Evolutionary conservation across 2,797 vertebrate genomes (phyloP).

Genomic region (Poeciliopsis paucimaculata): DNA sequence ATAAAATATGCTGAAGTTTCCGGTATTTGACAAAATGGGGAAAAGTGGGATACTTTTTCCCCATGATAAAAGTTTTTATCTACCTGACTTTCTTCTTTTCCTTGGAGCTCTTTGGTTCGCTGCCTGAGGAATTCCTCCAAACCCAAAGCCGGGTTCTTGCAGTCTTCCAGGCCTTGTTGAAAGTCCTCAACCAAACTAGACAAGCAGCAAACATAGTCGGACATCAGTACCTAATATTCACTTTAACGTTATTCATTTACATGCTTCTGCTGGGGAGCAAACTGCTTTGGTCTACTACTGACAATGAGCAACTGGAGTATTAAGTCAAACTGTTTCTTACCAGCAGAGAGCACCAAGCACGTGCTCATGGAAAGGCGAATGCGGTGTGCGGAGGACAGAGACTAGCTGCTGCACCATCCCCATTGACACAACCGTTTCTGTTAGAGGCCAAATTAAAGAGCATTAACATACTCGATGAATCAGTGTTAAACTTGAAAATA

Average conservation of each 20-base stretch:
- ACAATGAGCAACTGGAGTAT: background rate
- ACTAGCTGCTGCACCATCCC: conserved; percentile 93
- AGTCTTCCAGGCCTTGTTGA: conserved; percentile 79
- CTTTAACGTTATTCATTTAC: background rate
- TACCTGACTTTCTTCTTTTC: conserved; percentile 88
- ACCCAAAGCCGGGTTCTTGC: conserved; percentile 81
- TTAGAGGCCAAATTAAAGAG: background rate
- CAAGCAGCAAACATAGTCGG: conserved; percentile 7
- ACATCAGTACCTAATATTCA: background rate
- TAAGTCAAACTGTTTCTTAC: conserved; percentile 63
- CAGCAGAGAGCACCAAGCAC: conserved; percentile 90
- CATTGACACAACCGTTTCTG: conserved; percentile 88
- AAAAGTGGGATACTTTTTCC: background rate
- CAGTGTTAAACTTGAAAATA: background rate
- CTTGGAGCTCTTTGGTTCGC: conserved; percentile 79
- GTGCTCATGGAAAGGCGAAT: conserved; percentile 89
- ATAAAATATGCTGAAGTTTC: background rate
- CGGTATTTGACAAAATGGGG: background rate
- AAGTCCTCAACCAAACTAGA: conserved; percentile 87
- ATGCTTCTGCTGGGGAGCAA: background rate
- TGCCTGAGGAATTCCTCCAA: conserved; percentile 87
- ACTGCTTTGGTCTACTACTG: background rate
- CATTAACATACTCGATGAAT: background rate
- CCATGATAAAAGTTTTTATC: background rate
- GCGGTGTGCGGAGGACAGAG: conserved; percentile 85